phyloP scores from a whole-genome alignment of 2,888 invertebrate genomes.

The Actias luna region DNA sequence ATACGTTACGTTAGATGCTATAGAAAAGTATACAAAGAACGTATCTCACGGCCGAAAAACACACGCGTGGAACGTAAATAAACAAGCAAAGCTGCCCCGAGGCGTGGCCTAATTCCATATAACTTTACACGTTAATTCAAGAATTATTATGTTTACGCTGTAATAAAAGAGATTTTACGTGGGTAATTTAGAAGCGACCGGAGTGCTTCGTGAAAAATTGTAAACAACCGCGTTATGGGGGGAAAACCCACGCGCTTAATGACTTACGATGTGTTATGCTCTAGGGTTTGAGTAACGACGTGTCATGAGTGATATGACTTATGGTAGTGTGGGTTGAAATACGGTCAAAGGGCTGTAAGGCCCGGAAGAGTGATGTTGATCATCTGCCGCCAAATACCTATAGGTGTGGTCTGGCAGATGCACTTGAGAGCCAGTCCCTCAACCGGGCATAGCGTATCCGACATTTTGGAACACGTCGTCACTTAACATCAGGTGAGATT shows the following conservation, averaged over 20 bases:
- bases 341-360: no score
- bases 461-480: no score
- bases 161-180: slow-evolving; percentile 33
- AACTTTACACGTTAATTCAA: slow-evolving; percentile 17
- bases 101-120: slow-evolving; percentile 13
- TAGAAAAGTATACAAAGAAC: background rate
- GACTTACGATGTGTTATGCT: slow-evolving; percentile 6
- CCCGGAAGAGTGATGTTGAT: no score
- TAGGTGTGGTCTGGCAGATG: no score
- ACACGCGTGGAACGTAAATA: slow-evolving; percentile 1
- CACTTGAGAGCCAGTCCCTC: no score
- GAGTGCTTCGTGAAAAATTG: slow-evolving; percentile 15
- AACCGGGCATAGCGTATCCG: no score
- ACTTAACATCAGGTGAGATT: no score
- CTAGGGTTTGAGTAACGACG: slow-evolving; percentile 1
- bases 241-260: slow-evolving; percentile 7
- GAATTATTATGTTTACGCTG: slow-evolving; percentile 28
- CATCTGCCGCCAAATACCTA: no score
- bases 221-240: slow-evolving; percentile 9
- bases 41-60: background rate
- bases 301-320: slow-evolving; percentile 6
- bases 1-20: background rate
- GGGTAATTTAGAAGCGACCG: slow-evolving; percentile 24
- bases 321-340: background rate
- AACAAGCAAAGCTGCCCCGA: slow-evolving; percentile 6